phyloP scores from a whole-genome alignment of 1,140 invertebrate genomes.

The Ceratosolen solmsi region DNA sequence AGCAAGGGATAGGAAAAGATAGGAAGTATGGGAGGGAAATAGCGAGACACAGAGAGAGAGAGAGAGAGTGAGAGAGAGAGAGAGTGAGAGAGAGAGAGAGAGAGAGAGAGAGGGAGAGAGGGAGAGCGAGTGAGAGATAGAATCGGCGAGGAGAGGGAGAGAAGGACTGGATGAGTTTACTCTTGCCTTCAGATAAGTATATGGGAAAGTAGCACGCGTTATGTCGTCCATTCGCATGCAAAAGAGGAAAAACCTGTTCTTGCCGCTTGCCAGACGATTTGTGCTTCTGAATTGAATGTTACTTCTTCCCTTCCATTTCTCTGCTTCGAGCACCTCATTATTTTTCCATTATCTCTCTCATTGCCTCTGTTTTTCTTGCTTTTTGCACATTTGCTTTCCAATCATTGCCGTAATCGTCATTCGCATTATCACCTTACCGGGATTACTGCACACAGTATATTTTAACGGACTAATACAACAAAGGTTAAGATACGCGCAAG shows the following conservation, averaged over 20 bases:
- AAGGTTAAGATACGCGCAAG: too few relatives aligned
- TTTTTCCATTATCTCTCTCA: background rate
- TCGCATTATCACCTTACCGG: background rate
- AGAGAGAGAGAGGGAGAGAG: too few relatives aligned
- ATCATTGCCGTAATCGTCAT: background rate
- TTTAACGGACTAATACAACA: too few relatives aligned
- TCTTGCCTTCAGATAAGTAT: background rate
- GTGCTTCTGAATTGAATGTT: background rate
- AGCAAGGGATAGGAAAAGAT: too few relatives aligned
- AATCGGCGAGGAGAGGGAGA: background rate
- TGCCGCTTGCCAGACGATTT: background rate
- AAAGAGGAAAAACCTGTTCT: constrained; percentile 56
- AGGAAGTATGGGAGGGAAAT: too few relatives aligned
- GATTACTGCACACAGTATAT: too few relatives aligned
- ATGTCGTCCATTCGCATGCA: constrained; percentile 68
- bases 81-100: too few relatives aligned
- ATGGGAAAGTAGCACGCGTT: constrained; percentile 2
- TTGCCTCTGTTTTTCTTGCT: background rate
- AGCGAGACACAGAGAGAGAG: too few relatives aligned
- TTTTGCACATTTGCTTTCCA: background rate
- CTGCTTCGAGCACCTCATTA: background rate
- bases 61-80: too few relatives aligned
- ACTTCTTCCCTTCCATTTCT: background rate
- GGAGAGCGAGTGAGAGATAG: too few relatives aligned
- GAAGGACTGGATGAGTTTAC: background rate